These are phyloP conservation scores for Hippoglossus hippoglossus DNA, from an alignment of 2,797 vertebrate species.

Conservation along the genomic window DNA sequence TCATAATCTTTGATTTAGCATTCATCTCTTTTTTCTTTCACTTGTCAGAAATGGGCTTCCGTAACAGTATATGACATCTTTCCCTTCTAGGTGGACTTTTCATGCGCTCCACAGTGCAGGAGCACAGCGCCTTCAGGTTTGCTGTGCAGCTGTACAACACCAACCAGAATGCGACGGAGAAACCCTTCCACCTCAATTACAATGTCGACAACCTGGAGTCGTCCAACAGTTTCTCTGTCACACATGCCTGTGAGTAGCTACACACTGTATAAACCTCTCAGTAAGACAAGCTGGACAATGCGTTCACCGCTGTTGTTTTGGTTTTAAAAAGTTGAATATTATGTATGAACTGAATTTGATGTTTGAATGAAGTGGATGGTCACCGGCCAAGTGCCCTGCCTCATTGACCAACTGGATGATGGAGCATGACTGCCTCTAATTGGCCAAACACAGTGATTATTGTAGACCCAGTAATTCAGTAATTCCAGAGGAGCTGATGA, in stretches of 20 bases:
- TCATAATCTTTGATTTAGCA: too few species aligned
- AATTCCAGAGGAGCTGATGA: constrained; percentile 47
- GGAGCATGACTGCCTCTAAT: constrained; percentile 44
- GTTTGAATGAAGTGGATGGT: constrained; percentile 25
- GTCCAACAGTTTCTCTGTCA: constrained; percentile 99
- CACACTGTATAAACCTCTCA: background rate
- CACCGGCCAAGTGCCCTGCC: constrained; percentile 48
- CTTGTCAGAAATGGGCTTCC: too few species aligned
- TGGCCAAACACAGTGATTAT: constrained; percentile 44
- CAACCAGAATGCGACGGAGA: constrained; percentile 98
- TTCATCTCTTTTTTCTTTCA: too few species aligned
- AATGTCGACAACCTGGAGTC: constrained; percentile 99
- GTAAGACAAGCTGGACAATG: too few species aligned
- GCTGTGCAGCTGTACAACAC: constrained; percentile 99
- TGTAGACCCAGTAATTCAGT: constrained; percentile 49
- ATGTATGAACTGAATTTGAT: constrained; percentile 25
- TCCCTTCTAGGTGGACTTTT: constrained; percentile 93
- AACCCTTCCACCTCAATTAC: constrained; percentile 98
- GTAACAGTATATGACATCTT: constrained; percentile 39
- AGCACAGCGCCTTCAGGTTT: constrained; percentile 98
- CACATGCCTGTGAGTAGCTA: constrained; percentile 97
- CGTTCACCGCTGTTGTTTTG: too few species aligned
- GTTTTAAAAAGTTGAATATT: too few species aligned
- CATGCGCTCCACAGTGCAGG: constrained; percentile 97
- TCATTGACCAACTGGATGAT: constrained; percentile 57